These are phyloP conservation scores for Plagiodera versicolora DNA, from an alignment of 2,888 invertebrate genomes.

Conservation along the genomic window DNA sequence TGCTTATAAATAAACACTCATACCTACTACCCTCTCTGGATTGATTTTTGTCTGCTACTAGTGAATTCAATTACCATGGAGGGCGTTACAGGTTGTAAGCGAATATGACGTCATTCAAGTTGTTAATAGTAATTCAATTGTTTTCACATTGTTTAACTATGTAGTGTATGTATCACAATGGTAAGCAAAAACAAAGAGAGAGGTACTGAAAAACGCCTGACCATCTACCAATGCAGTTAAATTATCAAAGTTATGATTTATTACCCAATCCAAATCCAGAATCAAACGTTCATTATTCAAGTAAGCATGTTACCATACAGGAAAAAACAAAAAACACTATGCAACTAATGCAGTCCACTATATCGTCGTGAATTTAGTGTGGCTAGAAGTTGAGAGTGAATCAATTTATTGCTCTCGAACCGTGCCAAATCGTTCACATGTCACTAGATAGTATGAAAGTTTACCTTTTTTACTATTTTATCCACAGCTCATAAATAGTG, in stretches of 20 bases:
- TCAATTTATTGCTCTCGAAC: slow-evolving; percentile 40
- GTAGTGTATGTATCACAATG: too few relatives aligned
- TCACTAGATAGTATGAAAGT: slow-evolving; percentile 22
- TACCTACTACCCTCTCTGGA: too few relatives aligned
- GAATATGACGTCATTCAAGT: too few relatives aligned
- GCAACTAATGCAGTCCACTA: slow-evolving; percentile 21
- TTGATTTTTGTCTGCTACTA: too few relatives aligned
- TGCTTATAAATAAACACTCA: too few relatives aligned
- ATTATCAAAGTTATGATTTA: neutral
- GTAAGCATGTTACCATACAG: neutral
- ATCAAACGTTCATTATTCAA: neutral
- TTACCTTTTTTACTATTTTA: slow-evolving; percentile 16
- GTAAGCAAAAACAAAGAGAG: too few relatives aligned
- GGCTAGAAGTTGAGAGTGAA: slow-evolving; percentile 36
- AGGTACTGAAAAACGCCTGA: too few relatives aligned
- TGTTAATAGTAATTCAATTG: too few relatives aligned
- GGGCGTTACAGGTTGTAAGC: too few relatives aligned
- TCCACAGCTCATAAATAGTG: slow-evolving; percentile 11
- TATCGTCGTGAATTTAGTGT: slow-evolving; percentile 32
- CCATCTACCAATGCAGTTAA: too few relatives aligned
- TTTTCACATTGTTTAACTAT: too few relatives aligned
- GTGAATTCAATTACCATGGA: too few relatives aligned
- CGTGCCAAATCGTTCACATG: slow-evolving; percentile 40
- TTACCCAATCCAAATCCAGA: neutral
- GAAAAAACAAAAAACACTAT: slow-evolving; percentile 5